Base-by-base conservation (phyloP, 2,888 invertebrate genomes). In the Trissonchulus latispiculum region DNA sequence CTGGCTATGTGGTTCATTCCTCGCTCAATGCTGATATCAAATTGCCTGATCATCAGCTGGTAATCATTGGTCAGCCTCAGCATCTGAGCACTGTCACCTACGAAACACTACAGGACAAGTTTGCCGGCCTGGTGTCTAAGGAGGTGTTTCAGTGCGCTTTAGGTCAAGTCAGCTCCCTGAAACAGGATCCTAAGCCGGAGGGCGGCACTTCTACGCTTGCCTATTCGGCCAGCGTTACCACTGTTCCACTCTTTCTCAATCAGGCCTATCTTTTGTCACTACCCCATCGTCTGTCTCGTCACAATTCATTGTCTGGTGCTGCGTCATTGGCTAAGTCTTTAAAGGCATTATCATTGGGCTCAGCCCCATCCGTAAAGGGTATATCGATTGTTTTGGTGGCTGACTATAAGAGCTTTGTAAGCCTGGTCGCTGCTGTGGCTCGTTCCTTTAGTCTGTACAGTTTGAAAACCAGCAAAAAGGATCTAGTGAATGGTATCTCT, bases 341-440 rank as follows among this genome's bases (percentile, higher is more conserved):
- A 48, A 8, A 23, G 48, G 48, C 8, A 23, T 23, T 48, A 48
- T 23, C 48, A 23, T 48, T 48, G 23, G 48, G 31, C 33, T 37
- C 28, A 3, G 69, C 31, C 69, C 64, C n/a, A n/a, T 15, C 28
- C 3, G 64, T n/a, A 3, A 62, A 29, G 31, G 3, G n/a, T 62
- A 62, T 23, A 8, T 62, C 28, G 8, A 69, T 33, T 15, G 69
- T 32, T 89, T 84, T 93, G 82, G 89, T 91, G 0, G 92, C 92
- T 83, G 90, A 91, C 81, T 89, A 89, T 77, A 86, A 87, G 61
- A 90, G 92, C 82, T 87, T 90, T 0, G 88, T 90, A 79, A 91
- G 93, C 0, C 90, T 90, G 76, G 91, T 89, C 0, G 89, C 90
- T 83, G 91, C 91, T 3, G 88, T 92, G 23, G 91, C 91, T 0